These are phyloP conservation scores for Motacilla tschutschensis DNA, from an alignment of 2,113 vertebrate species.

Conservation along the genomic window DNA sequence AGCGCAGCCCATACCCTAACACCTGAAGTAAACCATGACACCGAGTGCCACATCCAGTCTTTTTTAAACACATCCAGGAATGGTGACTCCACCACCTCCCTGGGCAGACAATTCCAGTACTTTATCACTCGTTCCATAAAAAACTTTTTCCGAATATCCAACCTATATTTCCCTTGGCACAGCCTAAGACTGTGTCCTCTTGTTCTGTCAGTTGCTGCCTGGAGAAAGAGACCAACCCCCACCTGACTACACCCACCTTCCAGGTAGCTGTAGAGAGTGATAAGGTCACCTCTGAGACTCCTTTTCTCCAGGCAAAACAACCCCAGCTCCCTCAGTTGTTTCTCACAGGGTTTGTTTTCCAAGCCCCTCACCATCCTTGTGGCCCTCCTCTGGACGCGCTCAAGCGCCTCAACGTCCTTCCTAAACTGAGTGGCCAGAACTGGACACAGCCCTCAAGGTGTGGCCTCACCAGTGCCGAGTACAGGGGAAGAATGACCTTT, in stretches of 20 bases:
- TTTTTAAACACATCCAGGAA: neutral
- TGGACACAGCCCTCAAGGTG: neutral
- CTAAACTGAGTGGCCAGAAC: neutral
- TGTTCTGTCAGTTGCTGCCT: neutral
- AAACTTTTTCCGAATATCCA: neutral
- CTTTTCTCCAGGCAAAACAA: neutral
- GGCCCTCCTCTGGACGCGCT: neutral
- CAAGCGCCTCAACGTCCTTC: fast-evolving
- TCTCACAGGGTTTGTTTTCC: neutral
- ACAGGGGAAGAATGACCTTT: neutral
- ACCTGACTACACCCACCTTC: neutral
- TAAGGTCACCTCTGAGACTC: neutral
- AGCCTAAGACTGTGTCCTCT: neutral
- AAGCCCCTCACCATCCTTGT: neutral
- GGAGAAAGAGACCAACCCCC: neutral
- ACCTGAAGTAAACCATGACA: neutral
- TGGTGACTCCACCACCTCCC: no score
- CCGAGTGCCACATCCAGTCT: neutral
- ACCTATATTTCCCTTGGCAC: neutral
- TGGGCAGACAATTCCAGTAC: neutral
- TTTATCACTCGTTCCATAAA: neutral
- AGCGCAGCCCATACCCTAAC: no score
- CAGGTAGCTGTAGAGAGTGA: neutral
- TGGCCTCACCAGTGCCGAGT: neutral
- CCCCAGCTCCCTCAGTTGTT: neutral